These are phyloP conservation scores for Alviniconcha strummeri DNA, from an alignment of 2,888 invertebrate species.

Conservation along the genomic window DNA sequence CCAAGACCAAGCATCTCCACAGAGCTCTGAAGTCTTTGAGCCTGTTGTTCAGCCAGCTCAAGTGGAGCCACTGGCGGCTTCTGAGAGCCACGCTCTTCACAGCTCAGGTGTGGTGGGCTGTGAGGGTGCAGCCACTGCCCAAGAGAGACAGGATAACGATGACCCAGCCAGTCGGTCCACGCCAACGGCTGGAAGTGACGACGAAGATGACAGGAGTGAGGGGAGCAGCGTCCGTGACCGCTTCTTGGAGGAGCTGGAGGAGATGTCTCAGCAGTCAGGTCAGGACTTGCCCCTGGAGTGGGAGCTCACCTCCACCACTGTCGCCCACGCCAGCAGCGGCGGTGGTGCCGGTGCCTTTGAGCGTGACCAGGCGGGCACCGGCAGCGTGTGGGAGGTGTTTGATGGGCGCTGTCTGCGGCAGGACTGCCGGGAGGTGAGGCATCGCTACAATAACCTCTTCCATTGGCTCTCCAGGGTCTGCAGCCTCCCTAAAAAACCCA, in stretches of 20 bases:
- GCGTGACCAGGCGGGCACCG: slow-evolving; percentile 28
- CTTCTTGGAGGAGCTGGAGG: slow-evolving; percentile 46
- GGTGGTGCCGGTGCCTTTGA: slow-evolving; percentile 33
- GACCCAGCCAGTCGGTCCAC: background rate
- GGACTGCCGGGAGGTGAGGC: slow-evolving; percentile 47
- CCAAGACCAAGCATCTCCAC: background rate
- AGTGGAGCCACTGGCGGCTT: background rate
- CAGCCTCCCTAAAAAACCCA: background rate
- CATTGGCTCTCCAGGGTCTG: slow-evolving; percentile 36
- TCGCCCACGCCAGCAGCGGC: slow-evolving; percentile 20
- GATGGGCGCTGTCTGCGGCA: slow-evolving; percentile 42
- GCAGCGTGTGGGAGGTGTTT: slow-evolving; percentile 45
- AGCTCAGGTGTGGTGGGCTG: background rate
- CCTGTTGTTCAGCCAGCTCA: background rate
- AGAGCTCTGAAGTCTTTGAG: background rate
- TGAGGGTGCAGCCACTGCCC: background rate
- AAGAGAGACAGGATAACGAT: background rate
- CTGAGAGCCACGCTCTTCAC: background rate
- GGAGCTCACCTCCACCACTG: slow-evolving; percentile 43
- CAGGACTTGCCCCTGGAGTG: slow-evolving; percentile 47
- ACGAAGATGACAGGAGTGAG: slow-evolving; percentile 29
- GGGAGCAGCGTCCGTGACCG: slow-evolving; percentile 39
- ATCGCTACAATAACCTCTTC: slow-evolving; percentile 40
- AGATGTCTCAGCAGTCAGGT: slow-evolving; percentile 42
- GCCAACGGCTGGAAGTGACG: background rate